These are phyloP conservation scores for Aeoliscus strigatus DNA, from an alignment of 2,797 vertebrate genomes.

Conservation along the genomic window DNA sequence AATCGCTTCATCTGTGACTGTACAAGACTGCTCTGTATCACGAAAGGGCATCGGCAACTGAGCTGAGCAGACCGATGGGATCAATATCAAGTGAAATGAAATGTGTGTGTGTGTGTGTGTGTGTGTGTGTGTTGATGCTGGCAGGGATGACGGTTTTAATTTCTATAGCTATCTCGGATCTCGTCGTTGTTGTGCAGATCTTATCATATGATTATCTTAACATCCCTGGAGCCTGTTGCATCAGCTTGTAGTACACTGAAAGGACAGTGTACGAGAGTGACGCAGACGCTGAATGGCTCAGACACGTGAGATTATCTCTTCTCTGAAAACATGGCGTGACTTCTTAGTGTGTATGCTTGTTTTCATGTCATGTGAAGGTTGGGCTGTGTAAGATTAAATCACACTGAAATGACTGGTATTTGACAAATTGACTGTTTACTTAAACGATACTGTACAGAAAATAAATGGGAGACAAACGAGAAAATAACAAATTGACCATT, in stretches of 20 bases:
- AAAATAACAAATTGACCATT: constrained; percentile 33
- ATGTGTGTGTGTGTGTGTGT: constrained; percentile 11
- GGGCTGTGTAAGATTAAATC: constrained; percentile 2
- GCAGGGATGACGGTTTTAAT: constrained; percentile 25
- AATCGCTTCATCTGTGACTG: constrained; percentile 38
- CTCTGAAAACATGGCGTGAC: constrained; percentile 2
- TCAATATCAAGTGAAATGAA: constrained; percentile 66
- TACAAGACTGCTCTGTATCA: constrained; percentile 49
- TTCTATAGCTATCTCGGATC: constrained; percentile 51
- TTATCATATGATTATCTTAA: constrained; percentile 56
- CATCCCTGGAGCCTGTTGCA: constrained; percentile 39
- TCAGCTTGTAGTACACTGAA: constrained; percentile 20
- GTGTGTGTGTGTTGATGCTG: constrained; percentile 9
- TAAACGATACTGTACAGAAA: constrained; percentile 7
- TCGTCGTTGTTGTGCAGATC: constrained; percentile 42
- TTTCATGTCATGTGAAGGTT: neutral
- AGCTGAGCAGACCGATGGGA: constrained; percentile 64
- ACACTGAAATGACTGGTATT: constrained; percentile 17
- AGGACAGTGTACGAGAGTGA: constrained; percentile 18
- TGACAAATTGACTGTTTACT: constrained; percentile 8
- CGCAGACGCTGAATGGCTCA: constrained; percentile 9
- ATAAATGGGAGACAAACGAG: constrained; percentile 22
- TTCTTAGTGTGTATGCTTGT: neutral
- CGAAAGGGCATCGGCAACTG: constrained; percentile 65
- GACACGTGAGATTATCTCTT: constrained; percentile 10